Conservation (phyloP, 2,113 vertebrate genomes). For the Marcusenius ussheri region DNA sequence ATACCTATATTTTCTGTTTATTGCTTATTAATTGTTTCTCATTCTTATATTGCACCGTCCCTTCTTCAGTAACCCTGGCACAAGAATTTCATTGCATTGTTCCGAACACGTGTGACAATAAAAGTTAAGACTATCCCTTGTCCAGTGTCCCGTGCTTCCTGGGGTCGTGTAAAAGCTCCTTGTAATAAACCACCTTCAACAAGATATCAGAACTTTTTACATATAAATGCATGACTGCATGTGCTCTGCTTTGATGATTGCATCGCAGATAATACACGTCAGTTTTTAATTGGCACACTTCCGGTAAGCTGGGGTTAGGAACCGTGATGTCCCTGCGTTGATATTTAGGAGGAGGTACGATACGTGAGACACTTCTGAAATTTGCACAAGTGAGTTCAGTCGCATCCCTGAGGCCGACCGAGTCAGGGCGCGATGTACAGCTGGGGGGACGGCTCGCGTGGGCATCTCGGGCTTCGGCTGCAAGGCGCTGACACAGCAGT, state of each 20-base stretch:
- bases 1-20: not conserved
- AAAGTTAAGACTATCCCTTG: not conserved
- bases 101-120: not conserved
- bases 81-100: not conserved
- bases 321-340: not conserved
- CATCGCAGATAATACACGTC: not conserved
- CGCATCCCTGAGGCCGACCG: not conserved
- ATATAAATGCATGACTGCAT: not conserved
- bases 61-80: not conserved
- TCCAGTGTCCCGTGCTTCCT: not conserved
- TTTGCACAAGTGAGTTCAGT: not conserved
- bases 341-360: not conserved
- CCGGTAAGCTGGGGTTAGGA: not conserved
- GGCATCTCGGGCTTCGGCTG: conserved; percentile 38
- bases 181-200: not conserved
- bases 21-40: not conserved
- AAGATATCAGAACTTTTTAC: not conserved
- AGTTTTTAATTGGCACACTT: not conserved
- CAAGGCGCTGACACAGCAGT: conserved; percentile 20
- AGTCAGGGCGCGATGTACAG: conserved; percentile 28
- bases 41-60: not conserved
- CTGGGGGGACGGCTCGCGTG: conserved; percentile 48
- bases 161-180: not conserved
- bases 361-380: not conserved
- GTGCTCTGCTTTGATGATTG: not conserved